Conservation (phyloP, 2,113 vertebrate genomes). For the Tychaedon coryphoeus region DNA sequence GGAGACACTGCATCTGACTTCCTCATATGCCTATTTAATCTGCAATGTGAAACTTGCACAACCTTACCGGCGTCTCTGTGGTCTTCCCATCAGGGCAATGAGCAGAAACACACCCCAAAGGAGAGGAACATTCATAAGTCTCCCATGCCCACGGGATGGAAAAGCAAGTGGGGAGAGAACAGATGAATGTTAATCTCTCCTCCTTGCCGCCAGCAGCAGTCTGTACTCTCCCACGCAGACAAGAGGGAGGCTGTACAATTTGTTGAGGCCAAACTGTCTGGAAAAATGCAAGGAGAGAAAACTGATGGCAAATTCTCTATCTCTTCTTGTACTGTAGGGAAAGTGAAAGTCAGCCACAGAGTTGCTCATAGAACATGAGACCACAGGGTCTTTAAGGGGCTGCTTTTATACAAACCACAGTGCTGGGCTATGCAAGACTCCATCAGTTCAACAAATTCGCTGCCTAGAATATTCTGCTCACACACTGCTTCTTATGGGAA, state of each 20-base stretch:
- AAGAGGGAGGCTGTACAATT: conserved; percentile 18
- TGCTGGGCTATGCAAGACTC: background rate
- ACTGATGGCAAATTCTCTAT: background rate
- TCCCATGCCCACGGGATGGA: background rate
- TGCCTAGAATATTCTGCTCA: background rate
- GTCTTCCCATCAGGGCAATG: background rate
- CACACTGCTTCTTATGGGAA: background rate
- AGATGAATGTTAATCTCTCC: conserved; percentile 50
- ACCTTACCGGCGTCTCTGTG: background rate
- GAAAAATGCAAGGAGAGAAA: background rate
- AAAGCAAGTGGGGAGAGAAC: background rate
- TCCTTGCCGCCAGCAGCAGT: conserved; percentile 33
- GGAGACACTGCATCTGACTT: background rate
- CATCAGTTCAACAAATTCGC: fast-evolving
- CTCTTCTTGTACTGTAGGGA: background rate
- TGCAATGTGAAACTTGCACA: background rate
- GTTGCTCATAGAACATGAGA: background rate
- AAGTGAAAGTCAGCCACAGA: conserved; percentile 7
- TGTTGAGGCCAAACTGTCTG: conserved; percentile 31
- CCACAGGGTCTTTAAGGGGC: background rate
- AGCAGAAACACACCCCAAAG: background rate
- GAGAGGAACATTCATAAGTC: background rate
- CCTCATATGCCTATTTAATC: background rate
- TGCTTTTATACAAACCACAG: background rate
- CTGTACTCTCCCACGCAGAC: conserved; percentile 51